Conservation (phyloP, 2,113 vertebrate species). For the Leptocoma aspasia region DNA sequence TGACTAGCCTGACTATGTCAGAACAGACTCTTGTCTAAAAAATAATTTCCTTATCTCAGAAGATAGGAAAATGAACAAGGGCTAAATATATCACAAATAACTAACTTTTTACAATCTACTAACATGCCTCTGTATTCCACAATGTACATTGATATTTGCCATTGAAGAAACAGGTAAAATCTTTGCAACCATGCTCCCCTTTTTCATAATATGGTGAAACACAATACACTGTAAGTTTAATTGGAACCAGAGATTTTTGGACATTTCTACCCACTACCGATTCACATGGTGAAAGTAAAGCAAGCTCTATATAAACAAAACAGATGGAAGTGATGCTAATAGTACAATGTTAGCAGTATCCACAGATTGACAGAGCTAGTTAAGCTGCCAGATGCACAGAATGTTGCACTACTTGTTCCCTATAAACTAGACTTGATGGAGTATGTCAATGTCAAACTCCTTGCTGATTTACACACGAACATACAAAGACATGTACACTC, state of each 20-base stretch:
- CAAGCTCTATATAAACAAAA: constrained; percentile 82
- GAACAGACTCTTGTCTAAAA: not conserved
- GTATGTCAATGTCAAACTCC: constrained; percentile 84
- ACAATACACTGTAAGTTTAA: constrained; percentile 60
- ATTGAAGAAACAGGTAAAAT: not conserved
- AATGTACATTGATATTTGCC: not conserved
- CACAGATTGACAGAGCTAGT: constrained; percentile 82
- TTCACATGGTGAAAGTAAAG: constrained; percentile 78
- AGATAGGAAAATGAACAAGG: not conserved
- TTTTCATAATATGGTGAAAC: constrained; percentile 56
- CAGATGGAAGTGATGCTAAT: constrained; percentile 82
- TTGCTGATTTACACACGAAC: constrained; percentile 82
- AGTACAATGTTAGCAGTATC: constrained; percentile 83
- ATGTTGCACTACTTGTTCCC: constrained; percentile 84
- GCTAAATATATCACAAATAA: not conserved
- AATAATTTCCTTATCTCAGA: not conserved
- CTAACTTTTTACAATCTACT: not conserved
- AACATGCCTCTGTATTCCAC: not conserved
- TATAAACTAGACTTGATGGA: constrained; percentile 84
- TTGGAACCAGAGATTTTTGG: constrained; percentile 70
- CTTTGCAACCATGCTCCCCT: not conserved
- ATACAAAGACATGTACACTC: constrained; percentile 78
- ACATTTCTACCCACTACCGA: constrained; percentile 67
- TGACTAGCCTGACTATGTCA: not conserved
- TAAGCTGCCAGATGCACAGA: constrained; percentile 84